A percentile compares a stretch with the other conserved stretches of the same genome.
Conservation (phyloP, 2,113 vertebrate genomes). For the Periophthalmus modestus region DNA sequence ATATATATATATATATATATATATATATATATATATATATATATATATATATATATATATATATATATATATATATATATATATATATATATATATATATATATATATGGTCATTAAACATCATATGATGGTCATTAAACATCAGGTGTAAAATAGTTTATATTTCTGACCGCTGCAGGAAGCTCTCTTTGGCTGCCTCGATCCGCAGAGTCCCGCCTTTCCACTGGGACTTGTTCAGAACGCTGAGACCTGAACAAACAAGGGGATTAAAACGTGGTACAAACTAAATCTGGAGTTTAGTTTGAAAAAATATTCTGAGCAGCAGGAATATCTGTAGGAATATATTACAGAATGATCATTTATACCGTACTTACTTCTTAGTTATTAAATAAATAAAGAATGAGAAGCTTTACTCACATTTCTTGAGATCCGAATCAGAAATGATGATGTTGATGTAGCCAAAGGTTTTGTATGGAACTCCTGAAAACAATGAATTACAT, state of each 20-base stretch:
- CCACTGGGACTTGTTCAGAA: slow-evolving; percentile 94
- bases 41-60: too few species aligned
- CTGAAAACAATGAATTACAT: slow-evolving; percentile 61
- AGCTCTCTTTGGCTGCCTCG: slow-evolving; percentile 91
- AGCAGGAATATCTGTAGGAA: too few species aligned
- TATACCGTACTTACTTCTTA: too few species aligned
- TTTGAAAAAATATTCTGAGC: too few species aligned
- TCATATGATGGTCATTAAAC: background rate
- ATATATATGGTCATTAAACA: too few species aligned
- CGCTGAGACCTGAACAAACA: slow-evolving; percentile 81
- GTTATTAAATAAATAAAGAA: too few species aligned
- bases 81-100: too few species aligned
- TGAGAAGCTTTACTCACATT: slow-evolving; percentile 77
- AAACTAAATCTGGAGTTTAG: too few species aligned
- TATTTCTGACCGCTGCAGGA: slow-evolving; percentile 84
- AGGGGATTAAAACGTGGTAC: background rate
- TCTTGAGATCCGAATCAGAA: slow-evolving; percentile 82
- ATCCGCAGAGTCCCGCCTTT: slow-evolving; percentile 93
- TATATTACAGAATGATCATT: too few species aligned
- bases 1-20: too few species aligned
- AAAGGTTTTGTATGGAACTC: slow-evolving; percentile 87
- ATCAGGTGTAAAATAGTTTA: background rate
- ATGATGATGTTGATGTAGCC: slow-evolving; percentile 86
- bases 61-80: too few species aligned
- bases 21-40: too few species aligned